Evolutionary conservation across 2,113 vertebrate species (phyloP).

Genomic region (Poeciliopsis prolifica): DNA sequence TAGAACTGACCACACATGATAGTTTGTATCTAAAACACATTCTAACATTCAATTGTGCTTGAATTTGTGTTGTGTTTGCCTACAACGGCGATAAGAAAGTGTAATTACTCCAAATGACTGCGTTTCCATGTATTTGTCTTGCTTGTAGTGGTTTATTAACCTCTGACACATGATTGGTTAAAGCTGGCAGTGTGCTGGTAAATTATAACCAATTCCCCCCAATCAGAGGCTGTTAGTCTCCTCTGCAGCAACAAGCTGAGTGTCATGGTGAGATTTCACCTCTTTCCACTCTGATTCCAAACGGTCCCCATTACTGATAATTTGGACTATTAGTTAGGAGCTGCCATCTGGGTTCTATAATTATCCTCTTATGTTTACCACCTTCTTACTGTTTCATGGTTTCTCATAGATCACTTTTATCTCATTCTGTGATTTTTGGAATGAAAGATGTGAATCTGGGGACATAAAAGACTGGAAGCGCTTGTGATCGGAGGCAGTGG

Average conservation of each 20-base stretch:
- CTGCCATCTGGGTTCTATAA: slow-evolving; percentile 67
- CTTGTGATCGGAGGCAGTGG: not conserved
- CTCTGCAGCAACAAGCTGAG: slow-evolving; percentile 30
- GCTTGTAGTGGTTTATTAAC: slow-evolving; percentile 47
- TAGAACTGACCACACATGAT: not conserved
- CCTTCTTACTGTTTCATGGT: slow-evolving; percentile 17
- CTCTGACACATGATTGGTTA: slow-evolving; percentile 71
- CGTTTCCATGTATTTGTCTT: slow-evolving; percentile 23
- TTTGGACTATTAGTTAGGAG: slow-evolving; percentile 68
- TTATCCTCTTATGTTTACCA: slow-evolving; percentile 62
- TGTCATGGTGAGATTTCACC: slow-evolving; percentile 49
- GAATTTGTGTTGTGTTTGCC: not conserved
- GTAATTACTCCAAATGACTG: slow-evolving; percentile 15
- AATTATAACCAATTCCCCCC: slow-evolving; percentile 26
- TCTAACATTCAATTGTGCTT: slow-evolving; percentile 5
- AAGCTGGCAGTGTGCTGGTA: slow-evolving; percentile 59
- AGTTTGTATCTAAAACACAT: not conserved
- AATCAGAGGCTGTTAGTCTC: slow-evolving; percentile 48
- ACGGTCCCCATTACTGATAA: slow-evolving; percentile 67
- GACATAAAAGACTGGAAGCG: slow-evolving; percentile 10
- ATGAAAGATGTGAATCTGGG: slow-evolving; percentile 19
- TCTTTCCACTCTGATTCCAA: slow-evolving; percentile 48
- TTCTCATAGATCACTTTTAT: slow-evolving; percentile 16
- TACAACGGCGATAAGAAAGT: slow-evolving; percentile 5
- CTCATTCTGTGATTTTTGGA: slow-evolving; percentile 17